Evolutionary conservation across 2,113 vertebrate genomes (phyloP), one percentile per base, ranked within the genome.

Genomic region (Takifugu flavidus): DNA sequence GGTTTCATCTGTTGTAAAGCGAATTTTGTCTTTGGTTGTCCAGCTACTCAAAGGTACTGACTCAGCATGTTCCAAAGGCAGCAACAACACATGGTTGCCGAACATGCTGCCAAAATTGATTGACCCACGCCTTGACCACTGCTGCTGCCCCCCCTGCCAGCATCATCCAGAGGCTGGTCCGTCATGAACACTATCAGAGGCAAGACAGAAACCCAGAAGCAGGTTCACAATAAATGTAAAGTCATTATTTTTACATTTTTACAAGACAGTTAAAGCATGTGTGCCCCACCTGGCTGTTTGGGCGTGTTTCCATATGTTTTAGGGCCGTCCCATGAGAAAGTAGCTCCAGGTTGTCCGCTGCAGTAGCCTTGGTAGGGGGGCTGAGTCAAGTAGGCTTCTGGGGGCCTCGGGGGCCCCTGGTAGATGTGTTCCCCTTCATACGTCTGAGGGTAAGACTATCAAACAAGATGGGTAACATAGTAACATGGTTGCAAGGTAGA

Each of bases 71-170:
- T 69, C 65, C 57, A 78, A 39, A 84, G 68, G 66, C 66, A 85
- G 58, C 82, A 82, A 67, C 79, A 82, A 74, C 79, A 85, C 57
- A 85, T 34, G 14, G 64, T 54, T 2, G 79, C 57, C 0, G 60
- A 68, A 12, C 79, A 80, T 0, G 60, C 63, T 0, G 53, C 50
- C 39, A 82, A 46, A 13, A 65, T 74, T 0, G 76, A 70, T 0
- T 64, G 28, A 6, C 29, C 62, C 3, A 31, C 13, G 0, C 67
- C 43, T 0, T 56, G n/a, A 0, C 5, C 15, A 0, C 28, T 25
- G 3, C 20, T 26, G 59, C 4, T 25, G 6, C 0, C 46, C 2
- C 25, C 34, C 34, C 34, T 39, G 34, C 7, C 34, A 39, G 11
- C 34, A 39, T 10, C 26, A 15, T 12, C 43, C 2, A 2, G 61